These are phyloP conservation scores for Polydrusus cervinus DNA, from an alignment of 2,888 invertebrate genomes.

Conservation along the genomic window DNA sequence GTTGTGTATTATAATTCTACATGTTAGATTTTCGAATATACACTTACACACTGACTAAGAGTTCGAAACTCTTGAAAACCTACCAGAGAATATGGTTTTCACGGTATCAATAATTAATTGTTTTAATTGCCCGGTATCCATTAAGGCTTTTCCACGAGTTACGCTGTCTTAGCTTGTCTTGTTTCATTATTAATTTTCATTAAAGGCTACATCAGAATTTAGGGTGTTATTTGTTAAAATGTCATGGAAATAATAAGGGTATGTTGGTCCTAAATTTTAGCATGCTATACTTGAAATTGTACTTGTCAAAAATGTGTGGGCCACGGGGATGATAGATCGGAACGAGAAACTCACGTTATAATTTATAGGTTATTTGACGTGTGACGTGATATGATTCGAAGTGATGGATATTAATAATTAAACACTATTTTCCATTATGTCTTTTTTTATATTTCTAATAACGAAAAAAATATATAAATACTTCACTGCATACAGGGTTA, in stretches of 20 bases:
- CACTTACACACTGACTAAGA: background rate
- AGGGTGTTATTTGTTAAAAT: conserved; percentile 49
- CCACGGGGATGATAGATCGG: background rate
- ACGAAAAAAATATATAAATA: too few species aligned
- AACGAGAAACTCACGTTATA: conserved; percentile 11
- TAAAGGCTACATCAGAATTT: conserved; percentile 49
- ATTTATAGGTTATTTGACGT: background rate
- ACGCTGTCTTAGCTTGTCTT: conserved; percentile 41
- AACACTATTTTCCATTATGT: background rate
- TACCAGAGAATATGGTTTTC: conserved; percentile 46
- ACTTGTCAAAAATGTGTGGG: conserved; percentile 22
- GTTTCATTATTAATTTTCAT: conserved; percentile 52
- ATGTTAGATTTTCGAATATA: background rate
- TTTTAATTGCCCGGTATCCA: conserved; percentile 51
- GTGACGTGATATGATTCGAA: background rate
- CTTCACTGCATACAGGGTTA: too few species aligned
- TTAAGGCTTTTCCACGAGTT: conserved; percentile 32
- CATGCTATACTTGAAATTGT: conserved; percentile 25
- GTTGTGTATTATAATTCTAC: background rate
- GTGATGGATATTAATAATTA: conserved; percentile 2
- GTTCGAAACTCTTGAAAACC: conserved; percentile 23
- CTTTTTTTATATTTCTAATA: too few species aligned
- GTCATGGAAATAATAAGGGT: conserved; percentile 48
- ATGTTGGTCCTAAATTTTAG: conserved; percentile 23
- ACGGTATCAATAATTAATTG: conserved; percentile 51